Base-by-base conservation (phyloP, 2,888 invertebrate species). In the Yponomeuta plumbellus region DNA sequence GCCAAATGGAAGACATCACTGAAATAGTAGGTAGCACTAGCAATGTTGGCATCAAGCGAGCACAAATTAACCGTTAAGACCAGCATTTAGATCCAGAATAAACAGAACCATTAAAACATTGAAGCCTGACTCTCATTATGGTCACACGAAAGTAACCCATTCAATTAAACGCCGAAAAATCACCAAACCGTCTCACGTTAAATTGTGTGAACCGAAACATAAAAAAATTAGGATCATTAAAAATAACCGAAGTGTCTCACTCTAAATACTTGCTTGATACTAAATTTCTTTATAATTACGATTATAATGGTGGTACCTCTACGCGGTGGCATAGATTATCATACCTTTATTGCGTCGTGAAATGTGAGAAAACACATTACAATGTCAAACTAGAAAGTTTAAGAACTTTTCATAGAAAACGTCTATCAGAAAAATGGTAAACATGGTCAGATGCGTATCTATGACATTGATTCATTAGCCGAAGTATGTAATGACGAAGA, bases 151-250 rank as follows among this genome's bases (percentile, higher is more conserved):
- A 57, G 72, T 73, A 67, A 73, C 71, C 73, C 79, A 78, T 81
- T 80, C 80, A 80, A 80, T 81, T 80, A 77, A 75, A 77, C 73
- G 71, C 73, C 73, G 69, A 71, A 73, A 80, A 75, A 78, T 72
- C 71, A 71, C 66, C 69, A 68, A 67, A 68, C 69, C 70, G 69
- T 70, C 72, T 72, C 74, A 72, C 73, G 75, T 78, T 67, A 65
- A 72, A 72, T 76, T 75, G 79, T 78, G 79, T 76, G 78, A 81
- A 81, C 75, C 75, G 76, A 76, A 70, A 72, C 72, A 69, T 70
- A 73, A 74, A 74, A 70, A 72, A 72, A 74, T 74, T 67, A 67
- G 70, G 69, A 75, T 71, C 71, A 72, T 74, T 75, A 74, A 74
- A 75, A 72, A 74, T 72, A 72, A 71, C 72, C 72, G 68, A 71